Conservation (phyloP, 2,888 invertebrate species). For the Drosophila recens region DNA sequence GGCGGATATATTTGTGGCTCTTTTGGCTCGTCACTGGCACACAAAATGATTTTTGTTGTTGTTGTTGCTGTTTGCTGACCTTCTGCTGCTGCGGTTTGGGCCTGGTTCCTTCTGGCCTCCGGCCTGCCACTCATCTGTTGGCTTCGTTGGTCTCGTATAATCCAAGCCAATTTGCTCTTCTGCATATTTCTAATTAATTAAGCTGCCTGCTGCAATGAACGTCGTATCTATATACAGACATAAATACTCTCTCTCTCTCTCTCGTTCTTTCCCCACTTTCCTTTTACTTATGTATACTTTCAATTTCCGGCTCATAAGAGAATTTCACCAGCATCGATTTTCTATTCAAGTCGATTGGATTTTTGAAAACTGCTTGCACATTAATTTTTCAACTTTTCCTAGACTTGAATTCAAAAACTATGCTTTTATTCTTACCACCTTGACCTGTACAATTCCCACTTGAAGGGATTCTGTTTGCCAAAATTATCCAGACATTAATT, state of each 20-base stretch:
- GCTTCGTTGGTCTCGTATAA: constrained; percentile 34
- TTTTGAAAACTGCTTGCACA: background rate
- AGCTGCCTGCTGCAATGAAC: constrained; percentile 59
- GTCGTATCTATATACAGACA: constrained; percentile 20
- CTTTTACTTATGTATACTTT: constrained; percentile 47
- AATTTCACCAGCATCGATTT: constrained; percentile 24
- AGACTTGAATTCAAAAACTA: background rate
- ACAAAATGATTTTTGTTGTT: background rate
- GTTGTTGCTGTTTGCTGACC: background rate
- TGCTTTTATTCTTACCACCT: background rate
- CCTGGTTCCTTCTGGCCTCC: constrained; percentile 2
- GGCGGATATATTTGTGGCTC: constrained; percentile 49
- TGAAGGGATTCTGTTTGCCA: background rate
- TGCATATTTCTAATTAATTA: constrained; percentile 78
- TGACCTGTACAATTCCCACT: background rate
- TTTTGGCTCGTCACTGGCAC: constrained; percentile 5
- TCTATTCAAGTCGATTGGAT: background rate
- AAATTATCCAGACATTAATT: too few species aligned
- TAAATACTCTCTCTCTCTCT: background rate
- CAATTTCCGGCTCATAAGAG: constrained; percentile 65
- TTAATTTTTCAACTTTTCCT: too few species aligned
- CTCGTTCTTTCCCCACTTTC: background rate
- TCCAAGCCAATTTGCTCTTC: constrained; percentile 64
- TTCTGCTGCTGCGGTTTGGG: constrained; percentile 14
- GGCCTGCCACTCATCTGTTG: constrained; percentile 38